These are phyloP conservation scores for Erannis defoliaria DNA, from an alignment of 2,888 invertebrate genomes.

Conservation along the genomic window DNA sequence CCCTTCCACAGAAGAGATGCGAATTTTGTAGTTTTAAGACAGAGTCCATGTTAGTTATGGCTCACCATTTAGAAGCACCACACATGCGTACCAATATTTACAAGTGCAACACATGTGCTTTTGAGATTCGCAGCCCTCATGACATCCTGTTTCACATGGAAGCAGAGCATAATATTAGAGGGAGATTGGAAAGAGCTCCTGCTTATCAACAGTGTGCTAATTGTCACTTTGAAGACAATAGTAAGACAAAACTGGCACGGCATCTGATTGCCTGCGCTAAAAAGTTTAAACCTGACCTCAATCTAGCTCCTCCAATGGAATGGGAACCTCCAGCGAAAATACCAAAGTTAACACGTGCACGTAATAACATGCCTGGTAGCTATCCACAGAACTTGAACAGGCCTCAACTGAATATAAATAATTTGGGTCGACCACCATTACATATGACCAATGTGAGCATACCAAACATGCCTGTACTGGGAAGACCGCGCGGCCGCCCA, in stretches of 20 bases:
- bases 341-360: slow-evolving; percentile 88
- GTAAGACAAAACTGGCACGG: slow-evolving; percentile 95
- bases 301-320: slow-evolving; percentile 94
- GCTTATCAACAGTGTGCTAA: slow-evolving; percentile 97
- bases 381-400: slow-evolving; percentile 83
- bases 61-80: slow-evolving; percentile 96
- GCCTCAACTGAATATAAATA: slow-evolving; percentile 80
- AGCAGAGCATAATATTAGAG: slow-evolving; percentile 95
- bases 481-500: slow-evolving; percentile 81
- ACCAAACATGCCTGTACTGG: slow-evolving; percentile 67
- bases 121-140: slow-evolving; percentile 94
- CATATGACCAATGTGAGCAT: slow-evolving; percentile 62
- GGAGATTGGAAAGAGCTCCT: slow-evolving; percentile 95
- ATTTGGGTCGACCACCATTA: slow-evolving; percentile 70
- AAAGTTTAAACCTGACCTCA: slow-evolving; percentile 96
- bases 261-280: slow-evolving; percentile 96
- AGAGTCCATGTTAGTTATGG: slow-evolving; percentile 94
- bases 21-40: slow-evolving; percentile 97
- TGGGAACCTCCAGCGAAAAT: slow-evolving; percentile 98
- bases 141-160: slow-evolving; percentile 98
- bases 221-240: slow-evolving; percentile 98
- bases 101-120: slow-evolving; percentile 95
- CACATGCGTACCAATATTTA: slow-evolving; percentile 96
- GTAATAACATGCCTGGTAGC: slow-evolving; percentile 74
- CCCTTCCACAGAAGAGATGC: slow-evolving; percentile 93